Evolutionary conservation across 2,797 vertebrate species (phyloP).

Genomic region (Caiman crocodilus): DNA sequence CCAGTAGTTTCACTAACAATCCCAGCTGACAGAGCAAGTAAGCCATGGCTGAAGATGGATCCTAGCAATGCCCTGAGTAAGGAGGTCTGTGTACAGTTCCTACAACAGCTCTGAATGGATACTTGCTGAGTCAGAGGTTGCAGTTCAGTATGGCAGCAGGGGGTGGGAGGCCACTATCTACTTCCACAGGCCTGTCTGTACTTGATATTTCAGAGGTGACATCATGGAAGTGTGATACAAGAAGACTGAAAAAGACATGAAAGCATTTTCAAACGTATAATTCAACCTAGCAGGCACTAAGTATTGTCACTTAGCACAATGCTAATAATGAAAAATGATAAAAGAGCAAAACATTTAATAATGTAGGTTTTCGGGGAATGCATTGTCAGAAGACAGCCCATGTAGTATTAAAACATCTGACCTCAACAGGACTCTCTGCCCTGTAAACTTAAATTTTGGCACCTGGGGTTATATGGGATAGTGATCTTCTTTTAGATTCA

Average conservation of each 20-base stretch:
- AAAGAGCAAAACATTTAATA: not conserved
- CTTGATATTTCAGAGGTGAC: not conserved
- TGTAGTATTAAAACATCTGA: not conserved
- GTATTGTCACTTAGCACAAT: not conserved
- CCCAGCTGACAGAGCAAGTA: not conserved
- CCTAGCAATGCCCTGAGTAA: not conserved
- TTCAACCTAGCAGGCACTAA: not conserved
- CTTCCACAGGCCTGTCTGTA: not conserved
- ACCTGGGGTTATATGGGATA: not conserved
- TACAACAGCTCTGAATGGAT: not conserved
- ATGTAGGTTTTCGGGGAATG: not conserved
- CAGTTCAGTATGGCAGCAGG: not conserved
- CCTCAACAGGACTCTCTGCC: not conserved
- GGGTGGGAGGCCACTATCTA: not conserved
- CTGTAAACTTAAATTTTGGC: not conserved
- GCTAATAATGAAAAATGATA: not conserved
- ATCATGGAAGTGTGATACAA: not conserved
- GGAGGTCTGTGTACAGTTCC: not conserved
- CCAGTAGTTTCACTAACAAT: not conserved
- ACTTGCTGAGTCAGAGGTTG: not conserved
- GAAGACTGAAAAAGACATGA: not conserved
- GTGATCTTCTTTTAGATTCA: not conserved
- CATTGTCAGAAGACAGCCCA: not conserved
- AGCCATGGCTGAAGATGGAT: not conserved
- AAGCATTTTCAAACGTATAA: slow-evolving; percentile 1